Evolutionary conservation across 92 coral and sea anemone genomes (phyloP).

Genomic region (Desmophyllum pertusum): DNA sequence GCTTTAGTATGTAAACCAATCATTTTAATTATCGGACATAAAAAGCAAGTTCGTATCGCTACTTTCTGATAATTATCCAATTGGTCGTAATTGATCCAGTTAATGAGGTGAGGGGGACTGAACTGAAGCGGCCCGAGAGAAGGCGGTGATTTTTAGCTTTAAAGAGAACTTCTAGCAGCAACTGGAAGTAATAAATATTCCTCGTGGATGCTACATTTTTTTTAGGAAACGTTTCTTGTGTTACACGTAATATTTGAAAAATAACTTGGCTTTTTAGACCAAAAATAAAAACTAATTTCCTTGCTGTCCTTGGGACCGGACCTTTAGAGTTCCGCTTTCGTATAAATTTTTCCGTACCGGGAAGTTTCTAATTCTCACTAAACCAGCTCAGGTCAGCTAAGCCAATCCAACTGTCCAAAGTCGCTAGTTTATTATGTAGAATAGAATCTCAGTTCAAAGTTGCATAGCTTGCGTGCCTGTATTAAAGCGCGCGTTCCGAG

Average conservation of each 20-base stretch:
- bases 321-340: neutral
- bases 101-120: neutral
- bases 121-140: neutral
- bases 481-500: neutral
- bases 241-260: neutral
- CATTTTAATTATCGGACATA: neutral
- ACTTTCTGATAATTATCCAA: conserved; percentile 1
- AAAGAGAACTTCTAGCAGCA: neutral
- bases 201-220: too few species aligned
- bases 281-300: neutral
- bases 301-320: neutral
- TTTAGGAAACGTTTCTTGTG: neutral
- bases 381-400: neutral
- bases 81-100: neutral
- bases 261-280: neutral
- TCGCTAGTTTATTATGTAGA: neutral
- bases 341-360: neutral
- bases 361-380: conserved; percentile 1
- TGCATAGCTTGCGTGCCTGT: neutral
- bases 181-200: neutral
- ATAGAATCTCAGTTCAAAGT: neutral
- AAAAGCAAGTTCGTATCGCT: neutral
- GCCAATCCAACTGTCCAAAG: neutral
- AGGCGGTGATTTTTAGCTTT: neutral
- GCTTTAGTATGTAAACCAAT: conserved; percentile 4